Evolutionary conservation across 2,797 vertebrate genomes (phyloP).

Genomic region (Danio tinwini): DNA sequence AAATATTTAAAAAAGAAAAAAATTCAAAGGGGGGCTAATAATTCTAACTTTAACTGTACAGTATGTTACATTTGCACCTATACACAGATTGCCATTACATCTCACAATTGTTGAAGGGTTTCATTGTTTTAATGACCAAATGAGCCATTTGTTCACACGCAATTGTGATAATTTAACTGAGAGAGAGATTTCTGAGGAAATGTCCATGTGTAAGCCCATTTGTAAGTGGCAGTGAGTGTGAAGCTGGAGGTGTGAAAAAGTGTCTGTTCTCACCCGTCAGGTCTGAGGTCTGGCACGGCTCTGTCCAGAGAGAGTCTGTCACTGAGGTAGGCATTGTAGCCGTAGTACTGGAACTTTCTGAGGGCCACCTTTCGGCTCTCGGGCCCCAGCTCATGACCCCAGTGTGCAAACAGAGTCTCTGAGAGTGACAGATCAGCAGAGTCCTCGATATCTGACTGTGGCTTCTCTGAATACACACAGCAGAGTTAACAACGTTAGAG

Average conservation of each 20-base stretch:
- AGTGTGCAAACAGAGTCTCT: constrained; percentile 92
- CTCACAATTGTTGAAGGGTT: too few relatives aligned
- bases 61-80: too few relatives aligned
- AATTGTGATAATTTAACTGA: too few relatives aligned
- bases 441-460: constrained; percentile 82
- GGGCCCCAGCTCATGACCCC: constrained; percentile 93
- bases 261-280: constrained; percentile 85
- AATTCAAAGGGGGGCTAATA: too few relatives aligned
- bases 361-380: constrained; percentile 89
- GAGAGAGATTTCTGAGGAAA: background rate
- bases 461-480: constrained; percentile 79
- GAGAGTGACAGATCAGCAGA: constrained; percentile 83
- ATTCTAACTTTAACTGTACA: too few relatives aligned
- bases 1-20: too few relatives aligned
- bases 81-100: too few relatives aligned
- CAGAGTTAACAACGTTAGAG: background rate
- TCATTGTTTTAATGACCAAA: too few relatives aligned
- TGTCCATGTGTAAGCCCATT: too few relatives aligned
- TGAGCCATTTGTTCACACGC: too few relatives aligned
- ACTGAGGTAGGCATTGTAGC: constrained; percentile 98
- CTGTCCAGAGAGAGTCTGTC: constrained; percentile 92
- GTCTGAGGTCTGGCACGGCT: constrained; percentile 90
- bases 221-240: background rate
- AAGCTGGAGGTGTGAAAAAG: background rate
- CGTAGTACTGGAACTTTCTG: constrained; percentile 97